Evolutionary conservation across 2,888 invertebrate species (phyloP).

Genomic region (Pandemis corylana): DNA sequence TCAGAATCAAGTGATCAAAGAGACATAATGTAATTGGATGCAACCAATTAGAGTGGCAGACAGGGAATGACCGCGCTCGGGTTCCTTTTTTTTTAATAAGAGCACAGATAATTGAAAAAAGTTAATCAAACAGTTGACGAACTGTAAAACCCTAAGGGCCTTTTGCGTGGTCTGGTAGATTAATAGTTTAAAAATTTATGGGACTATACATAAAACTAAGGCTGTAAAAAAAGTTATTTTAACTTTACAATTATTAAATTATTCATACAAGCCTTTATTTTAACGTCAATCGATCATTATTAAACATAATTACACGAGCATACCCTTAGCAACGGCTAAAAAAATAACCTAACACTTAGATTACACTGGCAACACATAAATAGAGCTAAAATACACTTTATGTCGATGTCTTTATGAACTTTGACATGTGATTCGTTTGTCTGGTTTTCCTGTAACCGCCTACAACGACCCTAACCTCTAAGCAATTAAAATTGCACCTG

Average conservation of each 20-base stretch:
- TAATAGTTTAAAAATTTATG: too few species aligned
- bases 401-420: neutral
- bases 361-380: neutral
- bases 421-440: neutral
- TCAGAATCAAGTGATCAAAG: constrained; percentile 26
- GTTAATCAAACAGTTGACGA: neutral
- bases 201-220: too few species aligned
- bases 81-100: neutral
- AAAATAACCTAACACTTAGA: neutral
- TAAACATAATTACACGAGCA: neutral
- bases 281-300: neutral
- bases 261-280: neutral
- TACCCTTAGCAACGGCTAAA: constrained; percentile 1
- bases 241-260: neutral
- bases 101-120: neutral
- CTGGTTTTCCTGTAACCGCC: constrained; percentile 27
- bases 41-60: constrained; percentile 30
- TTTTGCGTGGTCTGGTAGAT: too few species aligned
- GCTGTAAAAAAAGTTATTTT: too few species aligned
- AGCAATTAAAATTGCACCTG: constrained; percentile 63
- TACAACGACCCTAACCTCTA: constrained; percentile 48
- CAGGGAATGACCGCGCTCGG: constrained; percentile 30
- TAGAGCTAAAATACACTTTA: neutral
- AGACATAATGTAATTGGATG: constrained; percentile 18
- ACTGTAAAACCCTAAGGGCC: too few species aligned